A percentile compares a stretch with the other conserved stretches of the same genome.
Conservation (phyloP, 1,140 invertebrate genomes). For the Sitobion miscanthi region DNA sequence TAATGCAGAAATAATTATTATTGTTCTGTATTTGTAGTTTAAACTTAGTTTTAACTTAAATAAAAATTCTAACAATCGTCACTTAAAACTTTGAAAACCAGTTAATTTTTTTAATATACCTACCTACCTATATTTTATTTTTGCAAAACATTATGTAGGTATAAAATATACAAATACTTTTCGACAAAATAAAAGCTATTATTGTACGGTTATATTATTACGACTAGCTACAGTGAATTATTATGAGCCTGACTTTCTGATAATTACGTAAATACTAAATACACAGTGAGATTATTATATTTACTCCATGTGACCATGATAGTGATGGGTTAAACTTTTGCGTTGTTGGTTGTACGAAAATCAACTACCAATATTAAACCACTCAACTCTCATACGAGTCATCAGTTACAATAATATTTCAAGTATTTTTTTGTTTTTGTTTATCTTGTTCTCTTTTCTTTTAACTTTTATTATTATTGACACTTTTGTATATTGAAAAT, state of each 20-base stretch:
- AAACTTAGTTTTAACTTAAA: background rate
- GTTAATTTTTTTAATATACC: background rate
- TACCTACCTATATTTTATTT: background rate
- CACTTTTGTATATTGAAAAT: background rate
- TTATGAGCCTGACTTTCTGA: background rate
- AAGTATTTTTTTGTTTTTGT: background rate
- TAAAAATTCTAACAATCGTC: background rate
- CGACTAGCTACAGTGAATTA: background rate
- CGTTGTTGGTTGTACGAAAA: background rate
- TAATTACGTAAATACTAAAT: background rate
- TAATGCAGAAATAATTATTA: background rate
- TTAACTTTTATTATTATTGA: constrained; percentile 35
- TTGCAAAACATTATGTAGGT: background rate
- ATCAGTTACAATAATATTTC: background rate
- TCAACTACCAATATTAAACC: background rate
- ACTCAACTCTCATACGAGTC: background rate
- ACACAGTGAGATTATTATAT: background rate
- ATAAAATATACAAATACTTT: background rate
- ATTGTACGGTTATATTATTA: background rate
- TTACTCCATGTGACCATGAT: background rate
- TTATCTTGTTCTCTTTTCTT: background rate
- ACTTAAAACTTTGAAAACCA: background rate
- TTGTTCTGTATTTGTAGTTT: background rate
- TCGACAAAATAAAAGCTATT: background rate
- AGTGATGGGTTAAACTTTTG: background rate